Evolutionary conservation across 2,113 vertebrate species (phyloP), one percentile per base, ranked within the genome.

Genomic region (Crypturellus undulatus): DNA sequence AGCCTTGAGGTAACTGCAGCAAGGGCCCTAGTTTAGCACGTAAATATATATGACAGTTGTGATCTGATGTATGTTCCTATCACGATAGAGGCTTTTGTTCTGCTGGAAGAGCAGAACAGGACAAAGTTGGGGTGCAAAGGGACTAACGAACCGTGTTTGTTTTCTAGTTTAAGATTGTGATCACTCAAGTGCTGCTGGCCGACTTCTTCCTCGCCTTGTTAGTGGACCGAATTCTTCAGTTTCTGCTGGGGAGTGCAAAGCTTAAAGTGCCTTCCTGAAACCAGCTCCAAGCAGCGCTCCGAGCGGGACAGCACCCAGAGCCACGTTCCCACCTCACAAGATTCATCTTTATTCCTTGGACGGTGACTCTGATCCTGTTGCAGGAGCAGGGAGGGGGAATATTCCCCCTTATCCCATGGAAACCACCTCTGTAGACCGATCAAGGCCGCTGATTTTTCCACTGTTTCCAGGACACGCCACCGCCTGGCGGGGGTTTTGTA

Each of bases 241-340:
- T 98, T 65, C 97, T 99, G 76, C 97, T 99, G 93, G 99, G 99
- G 60, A 98, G 98, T 95, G 98, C 98, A 81, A 98, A 98, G 93
- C 98, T 99, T 70, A 98, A 98, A 98, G 98, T 99, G 98, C 99
- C 98, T 99, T 99, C 98, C 96, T 99, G 98, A 99, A 96, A 67
- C 0, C 10, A 76, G 30, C 18, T 1, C 3, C 14, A 2, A 32
- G 62, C 62, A 4, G 62, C 43, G 38, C 72, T 2, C 4, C 26
- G 2, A 3, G 6, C 21, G 21, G 75, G 70, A 59, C 54, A 32
- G 63, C 79, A 10, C 58, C 34, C 36, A 15, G 65, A 21, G 49
- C 72, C 25, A 6, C 0, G 3, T 45, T 38, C 9, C 4, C 15
- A 42, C 77, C 18, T 12, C 78, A 6, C 54, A 6, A 40, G 75